phyloP scores from a whole-genome alignment of 64 coral and sea anemone genomes.

The Astreopora myriophthalma region DNA sequence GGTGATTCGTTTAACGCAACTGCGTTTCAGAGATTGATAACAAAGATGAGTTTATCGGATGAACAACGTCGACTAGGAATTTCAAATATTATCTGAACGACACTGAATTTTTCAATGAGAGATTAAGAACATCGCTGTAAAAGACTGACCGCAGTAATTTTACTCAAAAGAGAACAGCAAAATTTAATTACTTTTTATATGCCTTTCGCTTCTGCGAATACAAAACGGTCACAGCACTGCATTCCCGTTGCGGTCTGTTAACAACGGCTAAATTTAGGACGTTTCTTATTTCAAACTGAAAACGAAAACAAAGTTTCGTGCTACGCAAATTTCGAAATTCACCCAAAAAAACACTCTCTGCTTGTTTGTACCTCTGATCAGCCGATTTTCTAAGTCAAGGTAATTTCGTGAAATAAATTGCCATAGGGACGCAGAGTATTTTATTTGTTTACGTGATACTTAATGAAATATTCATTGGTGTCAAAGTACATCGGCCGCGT shows the following conservation, averaged over 20 bases:
- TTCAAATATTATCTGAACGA: neutral
- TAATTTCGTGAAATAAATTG: neutral
- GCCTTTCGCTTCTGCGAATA: neutral
- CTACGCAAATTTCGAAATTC: too few relatives aligned
- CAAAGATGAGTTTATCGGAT: neutral
- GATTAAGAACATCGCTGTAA: neutral
- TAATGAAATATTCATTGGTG: slow-evolving; percentile 29
- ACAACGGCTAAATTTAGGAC: slow-evolving; percentile 17
- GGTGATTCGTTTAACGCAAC: neutral
- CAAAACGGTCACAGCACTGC: neutral
- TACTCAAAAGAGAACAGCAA: neutral
- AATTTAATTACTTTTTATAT: neutral
- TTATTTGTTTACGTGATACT: neutral
- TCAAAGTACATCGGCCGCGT: neutral
- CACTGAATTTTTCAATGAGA: neutral
- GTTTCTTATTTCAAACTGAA: neutral
- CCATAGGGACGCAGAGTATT: neutral
- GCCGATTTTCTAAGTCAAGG: neutral
- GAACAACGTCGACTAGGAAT: neutral
- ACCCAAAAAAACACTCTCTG: too few relatives aligned
- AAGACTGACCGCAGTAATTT: neutral
- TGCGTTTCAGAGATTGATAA: neutral
- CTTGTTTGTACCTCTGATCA: too few relatives aligned
- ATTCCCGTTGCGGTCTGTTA: neutral
- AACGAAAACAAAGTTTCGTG: neutral